Base-by-base conservation (phyloP, 2,888 invertebrate genomes). In the Ophion ellenae region DNA sequence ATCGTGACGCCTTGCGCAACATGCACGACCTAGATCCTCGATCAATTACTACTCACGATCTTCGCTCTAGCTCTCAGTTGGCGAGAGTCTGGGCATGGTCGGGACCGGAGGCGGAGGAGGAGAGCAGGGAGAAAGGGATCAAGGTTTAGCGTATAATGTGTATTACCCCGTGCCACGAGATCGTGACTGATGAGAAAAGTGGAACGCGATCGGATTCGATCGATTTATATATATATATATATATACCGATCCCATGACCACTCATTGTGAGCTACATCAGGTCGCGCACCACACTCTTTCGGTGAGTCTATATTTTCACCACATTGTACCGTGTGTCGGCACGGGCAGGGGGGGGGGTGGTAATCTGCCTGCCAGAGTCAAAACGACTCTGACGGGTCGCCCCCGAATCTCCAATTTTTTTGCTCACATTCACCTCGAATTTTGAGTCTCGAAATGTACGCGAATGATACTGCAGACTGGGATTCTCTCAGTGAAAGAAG, bases 121-220 rank as follows among this genome's bases (percentile, higher is more conserved):
- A 45, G 45, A 14, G 61, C 14, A 14, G 45, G 47, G 28, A 53
- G 66, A 73, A 59, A 36, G 71, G 57, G 53, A 64, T 32, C 32
- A 75, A n/a, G 71, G 20, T 77, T 47, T 14, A 61, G 59, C 14
- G 32, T 66, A 57, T 61, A 69, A 66, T 36, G 57, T 17, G 69
- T 70, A 61, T 63, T 24, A 70, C 79, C 61, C 63, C 47, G 81
- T 45, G 79, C 53, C 73, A 69, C 11, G 73, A 76, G 83, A 86
- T 86, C 84, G 86, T 86, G 83, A 86, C 81, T 81, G 78, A 86
- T 86, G 73, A 81, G 81, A 86, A 81, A 81, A 86, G 86, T 86
- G 71, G 86, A 84, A 84, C 86, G 86, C 75, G 86, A 84, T 86
- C 84, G 78, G 64, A 75, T 78, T 78, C 75, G 81, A 75, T 86